phyloP scores from a whole-genome alignment of 2,797 vertebrate species.

The Thamnophis elegans region DNA sequence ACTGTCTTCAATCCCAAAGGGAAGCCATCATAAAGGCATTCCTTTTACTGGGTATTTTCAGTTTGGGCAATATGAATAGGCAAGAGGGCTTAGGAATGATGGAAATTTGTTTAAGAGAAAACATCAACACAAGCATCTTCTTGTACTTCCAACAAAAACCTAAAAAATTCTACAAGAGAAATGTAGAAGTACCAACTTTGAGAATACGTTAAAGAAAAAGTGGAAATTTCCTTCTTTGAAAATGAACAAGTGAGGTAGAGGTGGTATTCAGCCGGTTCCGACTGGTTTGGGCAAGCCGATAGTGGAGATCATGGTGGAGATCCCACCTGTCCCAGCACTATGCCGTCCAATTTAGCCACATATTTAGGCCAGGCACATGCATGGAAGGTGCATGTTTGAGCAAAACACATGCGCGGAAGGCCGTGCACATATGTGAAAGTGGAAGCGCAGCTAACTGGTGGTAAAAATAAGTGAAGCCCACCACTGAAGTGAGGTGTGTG shows the following conservation, averaged over 20 bases:
- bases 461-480: no score
- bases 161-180: not conserved
- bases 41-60: not conserved
- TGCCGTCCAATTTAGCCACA: no score
- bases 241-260: not conserved
- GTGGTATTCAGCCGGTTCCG: no score
- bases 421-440: no score
- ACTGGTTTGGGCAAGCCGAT: no score
- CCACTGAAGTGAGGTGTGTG: no score
- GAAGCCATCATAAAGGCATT: not conserved
- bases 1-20: not conserved
- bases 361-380: no score
- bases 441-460: no score
- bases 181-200: not conserved
- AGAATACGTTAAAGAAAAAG: not conserved
- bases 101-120: not conserved
- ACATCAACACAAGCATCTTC: not conserved
- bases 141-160: not conserved
- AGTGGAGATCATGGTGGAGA: no score
- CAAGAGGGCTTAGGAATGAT: not conserved
- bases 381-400: no score
- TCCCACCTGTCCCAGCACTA: no score
- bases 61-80: not conserved
- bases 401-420: no score
- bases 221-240: not conserved